Conservation (phyloP, 1,140 invertebrate genomes). For the Epicauta chinensis region DNA sequence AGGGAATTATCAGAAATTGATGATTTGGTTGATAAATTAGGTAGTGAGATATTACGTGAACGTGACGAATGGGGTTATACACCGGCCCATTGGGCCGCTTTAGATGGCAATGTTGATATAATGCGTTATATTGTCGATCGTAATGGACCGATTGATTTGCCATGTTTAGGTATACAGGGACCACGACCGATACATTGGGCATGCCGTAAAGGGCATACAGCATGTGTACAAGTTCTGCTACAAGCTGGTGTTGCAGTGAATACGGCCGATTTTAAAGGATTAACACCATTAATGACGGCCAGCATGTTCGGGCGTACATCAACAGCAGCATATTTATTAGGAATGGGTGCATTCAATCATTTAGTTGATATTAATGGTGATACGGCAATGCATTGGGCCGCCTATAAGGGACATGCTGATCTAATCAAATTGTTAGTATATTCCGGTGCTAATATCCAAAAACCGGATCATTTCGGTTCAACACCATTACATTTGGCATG, state of each 20-base stretch:
- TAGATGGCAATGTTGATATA: slow-evolving; percentile 78
- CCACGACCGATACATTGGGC: slow-evolving; percentile 90
- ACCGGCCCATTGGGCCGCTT: slow-evolving; percentile 84
- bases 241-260: slow-evolving; percentile 82
- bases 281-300: slow-evolving; percentile 85
- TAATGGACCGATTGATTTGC: slow-evolving; percentile 74
- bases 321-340: slow-evolving; percentile 80
- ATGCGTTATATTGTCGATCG: slow-evolving; percentile 79
- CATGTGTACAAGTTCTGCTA: slow-evolving; percentile 62
- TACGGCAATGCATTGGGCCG: slow-evolving; percentile 88
- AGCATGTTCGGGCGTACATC: slow-evolving; percentile 89
- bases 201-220: slow-evolving; percentile 72
- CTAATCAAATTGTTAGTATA: slow-evolving; percentile 84
- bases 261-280: slow-evolving; percentile 81
- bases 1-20: slow-evolving; percentile 70
- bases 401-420: slow-evolving; percentile 86
- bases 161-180: slow-evolving; percentile 80
- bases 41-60: slow-evolving; percentile 61
- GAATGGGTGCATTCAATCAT: slow-evolving; percentile 77
- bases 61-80: slow-evolving; percentile 89
- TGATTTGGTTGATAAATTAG: slow-evolving; percentile 67
- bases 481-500: slow-evolving; percentile 91
- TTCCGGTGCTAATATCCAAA: slow-evolving; percentile 79
- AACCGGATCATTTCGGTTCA: slow-evolving; percentile 87
- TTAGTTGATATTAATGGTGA: slow-evolving; percentile 88